Evolutionary conservation across 2,888 invertebrate genomes (phyloP).

Genomic region (Fabriciana adippe): DNA sequence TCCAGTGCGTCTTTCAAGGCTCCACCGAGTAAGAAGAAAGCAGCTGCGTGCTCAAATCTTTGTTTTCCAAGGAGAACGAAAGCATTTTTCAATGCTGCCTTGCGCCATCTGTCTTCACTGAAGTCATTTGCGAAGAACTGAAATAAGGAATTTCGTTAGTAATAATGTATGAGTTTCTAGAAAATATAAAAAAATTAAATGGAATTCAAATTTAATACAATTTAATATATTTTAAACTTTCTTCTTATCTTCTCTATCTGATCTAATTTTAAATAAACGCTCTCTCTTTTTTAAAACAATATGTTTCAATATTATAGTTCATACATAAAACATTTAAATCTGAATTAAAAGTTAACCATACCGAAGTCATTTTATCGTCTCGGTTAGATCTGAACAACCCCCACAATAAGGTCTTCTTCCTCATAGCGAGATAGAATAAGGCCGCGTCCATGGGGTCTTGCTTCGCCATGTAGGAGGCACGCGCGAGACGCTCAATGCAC

Average conservation of each 20-base stretch:
- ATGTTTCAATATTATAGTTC: too few relatives aligned
- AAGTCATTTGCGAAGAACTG: constrained; percentile 98
- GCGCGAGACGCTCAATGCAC: constrained; percentile 96
- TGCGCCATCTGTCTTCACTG: constrained; percentile 95
- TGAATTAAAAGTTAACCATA: constrained; percentile 43
- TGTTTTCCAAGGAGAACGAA: constrained; percentile 98
- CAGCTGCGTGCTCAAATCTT: constrained; percentile 98
- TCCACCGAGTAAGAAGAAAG: constrained; percentile 98
- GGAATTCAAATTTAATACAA: too few relatives aligned
- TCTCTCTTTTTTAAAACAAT: too few relatives aligned
- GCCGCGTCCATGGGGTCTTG: constrained; percentile 99
- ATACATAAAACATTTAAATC: too few relatives aligned
- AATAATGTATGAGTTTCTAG: too few relatives aligned
- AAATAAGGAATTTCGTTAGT: constrained; percentile 22
- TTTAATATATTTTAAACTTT: too few relatives aligned
- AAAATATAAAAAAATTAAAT: too few relatives aligned
- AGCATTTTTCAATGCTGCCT: constrained; percentile 98
- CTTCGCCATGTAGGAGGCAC: constrained; percentile 94
- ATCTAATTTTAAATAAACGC: too few relatives aligned
- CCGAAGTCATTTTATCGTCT: constrained; percentile 94
- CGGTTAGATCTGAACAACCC: constrained; percentile 94
- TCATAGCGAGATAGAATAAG: constrained; percentile 98
- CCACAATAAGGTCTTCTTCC: constrained; percentile 98
- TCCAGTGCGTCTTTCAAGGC: constrained; percentile 97
- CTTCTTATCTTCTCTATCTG: too few relatives aligned